Evolutionary conservation across 2,797 vertebrate species (phyloP).

Genomic region (Remorina albescens): DNA sequence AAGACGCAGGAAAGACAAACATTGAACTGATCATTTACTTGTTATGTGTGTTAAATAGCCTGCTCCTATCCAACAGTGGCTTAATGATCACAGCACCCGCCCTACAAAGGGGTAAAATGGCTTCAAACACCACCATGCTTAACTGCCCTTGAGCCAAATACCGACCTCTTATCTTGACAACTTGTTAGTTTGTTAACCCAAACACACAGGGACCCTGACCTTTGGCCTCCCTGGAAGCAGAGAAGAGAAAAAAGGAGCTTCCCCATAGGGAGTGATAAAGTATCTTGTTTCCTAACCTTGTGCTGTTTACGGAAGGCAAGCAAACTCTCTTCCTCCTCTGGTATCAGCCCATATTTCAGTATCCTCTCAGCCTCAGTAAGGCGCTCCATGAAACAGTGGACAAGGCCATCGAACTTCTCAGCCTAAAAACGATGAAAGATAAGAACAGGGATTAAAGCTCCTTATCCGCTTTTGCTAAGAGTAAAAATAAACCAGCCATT

Average conservation of each 20-base stretch:
- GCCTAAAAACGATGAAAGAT: constrained; percentile 76
- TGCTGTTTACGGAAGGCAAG: constrained; percentile 83
- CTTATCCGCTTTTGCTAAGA: background rate
- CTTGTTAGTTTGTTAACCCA: no score
- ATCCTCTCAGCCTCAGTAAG: constrained; percentile 86
- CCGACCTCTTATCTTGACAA: constrained; percentile 40
- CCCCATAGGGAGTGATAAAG: background rate
- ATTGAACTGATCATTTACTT: background rate
- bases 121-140: constrained; percentile 17
- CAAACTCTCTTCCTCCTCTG: constrained; percentile 85
- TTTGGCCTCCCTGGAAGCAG: constrained; percentile 18
- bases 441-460: background rate
- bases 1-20: background rate
- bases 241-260: background rate
- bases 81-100: background rate
- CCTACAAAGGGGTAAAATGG: background rate
- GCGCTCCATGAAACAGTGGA: constrained; percentile 87
- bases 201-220: constrained; percentile 32
- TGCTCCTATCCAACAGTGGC: background rate
- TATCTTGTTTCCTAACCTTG: constrained; percentile 77
- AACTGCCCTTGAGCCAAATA: constrained; percentile 23
- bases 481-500: background rate
- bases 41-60: background rate
- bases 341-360: constrained; percentile 84
- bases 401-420: constrained; percentile 86